phyloP scores from a whole-genome alignment of 2,797 vertebrate species.

The Ctenopoma kingsleyae region DNA sequence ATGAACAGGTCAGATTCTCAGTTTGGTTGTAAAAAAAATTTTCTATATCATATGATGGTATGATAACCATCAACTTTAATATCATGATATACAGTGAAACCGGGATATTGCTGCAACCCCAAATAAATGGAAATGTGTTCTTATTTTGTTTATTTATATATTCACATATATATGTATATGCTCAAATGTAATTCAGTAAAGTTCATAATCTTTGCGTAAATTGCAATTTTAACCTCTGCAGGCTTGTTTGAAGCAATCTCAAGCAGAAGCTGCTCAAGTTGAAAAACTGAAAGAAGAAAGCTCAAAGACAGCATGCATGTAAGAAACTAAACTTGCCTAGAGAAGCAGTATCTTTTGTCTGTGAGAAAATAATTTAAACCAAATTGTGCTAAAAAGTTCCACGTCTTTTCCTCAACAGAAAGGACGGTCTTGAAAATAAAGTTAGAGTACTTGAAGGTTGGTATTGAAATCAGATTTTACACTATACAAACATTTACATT shows the following conservation, averaged over 20 bases:
- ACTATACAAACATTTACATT: not conserved
- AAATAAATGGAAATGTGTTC: not conserved
- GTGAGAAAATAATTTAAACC: not conserved
- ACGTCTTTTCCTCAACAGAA: slow-evolving; percentile 79
- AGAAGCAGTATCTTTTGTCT: not conserved
- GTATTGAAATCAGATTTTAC: slow-evolving; percentile 22
- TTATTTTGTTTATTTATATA: not conserved
- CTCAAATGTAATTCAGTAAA: not conserved
- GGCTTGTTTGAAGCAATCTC: slow-evolving; percentile 88
- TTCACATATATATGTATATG: not conserved
- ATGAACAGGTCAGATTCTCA: no score
- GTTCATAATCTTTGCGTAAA: not conserved
- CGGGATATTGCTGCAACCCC: no score
- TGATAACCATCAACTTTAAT: no score
- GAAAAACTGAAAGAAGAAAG: slow-evolving; percentile 88
- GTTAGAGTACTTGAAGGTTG: slow-evolving; percentile 91
- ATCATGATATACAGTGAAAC: no score
- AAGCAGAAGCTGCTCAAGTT: slow-evolving; percentile 84
- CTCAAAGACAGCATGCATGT: slow-evolving; percentile 84
- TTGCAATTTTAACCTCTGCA: slow-evolving; percentile 53
- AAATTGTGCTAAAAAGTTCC: not conserved
- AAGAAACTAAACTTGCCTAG: slow-evolving; percentile 58
- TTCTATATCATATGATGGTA: no score
- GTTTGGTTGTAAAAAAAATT: no score
- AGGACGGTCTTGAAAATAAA: slow-evolving; percentile 90